Evolutionary conservation across 1,140 invertebrate species (phyloP).

Genomic region (Brachionus rotundiformis): DNA sequence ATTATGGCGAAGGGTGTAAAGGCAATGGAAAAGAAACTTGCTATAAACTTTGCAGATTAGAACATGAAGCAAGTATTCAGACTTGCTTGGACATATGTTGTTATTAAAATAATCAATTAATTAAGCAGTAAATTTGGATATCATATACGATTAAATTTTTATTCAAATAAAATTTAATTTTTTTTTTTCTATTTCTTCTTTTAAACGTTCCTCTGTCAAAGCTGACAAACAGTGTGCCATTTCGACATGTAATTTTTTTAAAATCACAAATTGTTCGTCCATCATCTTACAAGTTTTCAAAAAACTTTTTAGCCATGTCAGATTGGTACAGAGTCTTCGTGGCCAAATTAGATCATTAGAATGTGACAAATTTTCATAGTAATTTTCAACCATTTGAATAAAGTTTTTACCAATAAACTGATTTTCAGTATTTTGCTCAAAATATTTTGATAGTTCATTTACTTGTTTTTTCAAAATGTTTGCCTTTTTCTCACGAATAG

Average conservation of each 20-base stretch:
- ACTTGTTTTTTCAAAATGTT: constrained; percentile 27
- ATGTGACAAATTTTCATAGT: constrained; percentile 13
- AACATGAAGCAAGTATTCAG: neutral
- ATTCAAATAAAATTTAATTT: neutral
- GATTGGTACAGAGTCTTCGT: constrained; percentile 3
- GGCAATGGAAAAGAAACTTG: constrained; percentile 34
- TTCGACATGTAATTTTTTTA: constrained; percentile 30
- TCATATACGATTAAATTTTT: neutral
- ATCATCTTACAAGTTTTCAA: neutral
- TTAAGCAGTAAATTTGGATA: too few relatives aligned
- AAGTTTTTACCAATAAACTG: neutral
- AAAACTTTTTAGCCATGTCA: constrained; percentile 17
- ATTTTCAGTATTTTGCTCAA: neutral
- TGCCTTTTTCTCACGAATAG: neutral
- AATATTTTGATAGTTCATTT: neutral
- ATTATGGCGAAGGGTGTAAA: neutral
- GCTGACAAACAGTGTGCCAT: neutral
- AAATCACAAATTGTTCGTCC: neutral
- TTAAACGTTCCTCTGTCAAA: neutral
- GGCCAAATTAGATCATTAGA: neutral
- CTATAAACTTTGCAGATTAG: constrained; percentile 27
- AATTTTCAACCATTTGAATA: neutral
- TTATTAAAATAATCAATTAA: too few relatives aligned
- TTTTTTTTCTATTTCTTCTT: neutral
- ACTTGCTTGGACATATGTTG: constrained; percentile 18